phyloP scores from a whole-genome alignment of 2,888 invertebrate species.

The Spialia ferax region DNA sequence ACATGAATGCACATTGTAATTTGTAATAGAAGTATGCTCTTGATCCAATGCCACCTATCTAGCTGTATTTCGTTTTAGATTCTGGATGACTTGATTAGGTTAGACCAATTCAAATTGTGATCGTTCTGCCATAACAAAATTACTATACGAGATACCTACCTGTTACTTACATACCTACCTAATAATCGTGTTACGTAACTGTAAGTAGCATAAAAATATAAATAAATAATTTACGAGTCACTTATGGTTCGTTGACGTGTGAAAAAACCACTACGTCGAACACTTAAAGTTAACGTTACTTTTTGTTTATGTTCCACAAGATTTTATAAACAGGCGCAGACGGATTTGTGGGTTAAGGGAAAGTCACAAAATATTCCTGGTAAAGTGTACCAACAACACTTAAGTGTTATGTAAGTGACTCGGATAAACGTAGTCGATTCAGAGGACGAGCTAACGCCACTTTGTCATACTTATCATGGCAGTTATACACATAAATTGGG shows the following conservation, averaged over 20 bases:
- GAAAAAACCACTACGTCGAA: background rate
- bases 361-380: background rate
- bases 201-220: too few species aligned
- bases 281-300: background rate
- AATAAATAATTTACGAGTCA: background rate
- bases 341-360: constrained; percentile 22
- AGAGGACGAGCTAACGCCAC: constrained; percentile 37
- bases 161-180: too few species aligned
- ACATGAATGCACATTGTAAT: constrained; percentile 1
- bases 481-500: constrained; percentile 39
- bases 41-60: too few species aligned
- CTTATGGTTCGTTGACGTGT: background rate
- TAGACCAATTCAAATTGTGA: too few species aligned
- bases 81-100: too few species aligned
- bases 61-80: too few species aligned
- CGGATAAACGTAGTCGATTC: constrained; percentile 27
- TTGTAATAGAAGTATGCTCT: too few species aligned
- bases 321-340: constrained; percentile 14
- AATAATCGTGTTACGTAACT: too few species aligned
- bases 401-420: constrained; percentile 36
- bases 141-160: too few species aligned
- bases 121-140: too few species aligned
- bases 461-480: constrained; percentile 43
- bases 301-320: constrained; percentile 14
- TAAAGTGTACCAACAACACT: constrained; percentile 31